Base-by-base conservation (phyloP, 2,888 invertebrate genomes). In the Vesta saturnalis region DNA sequence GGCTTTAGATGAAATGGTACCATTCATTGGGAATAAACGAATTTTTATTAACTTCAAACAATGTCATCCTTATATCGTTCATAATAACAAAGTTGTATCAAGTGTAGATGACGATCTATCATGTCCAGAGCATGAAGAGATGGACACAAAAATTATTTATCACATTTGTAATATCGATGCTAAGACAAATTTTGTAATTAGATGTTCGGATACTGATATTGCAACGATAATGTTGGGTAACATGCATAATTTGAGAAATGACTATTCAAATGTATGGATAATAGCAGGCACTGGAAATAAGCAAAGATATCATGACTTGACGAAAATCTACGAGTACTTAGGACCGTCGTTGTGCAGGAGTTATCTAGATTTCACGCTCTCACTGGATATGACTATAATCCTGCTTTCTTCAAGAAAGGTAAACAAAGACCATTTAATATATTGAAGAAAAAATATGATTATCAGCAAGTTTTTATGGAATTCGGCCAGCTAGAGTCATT, bases 151-250 rank as follows among this genome's bases (percentile, higher is more conserved):
- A n/a, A n/a, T n/a, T n/a, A n/a, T n/a, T n/a, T n/a, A n/a, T n/a
- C n/a, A n/a, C n/a, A n/a, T n/a, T n/a, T n/a, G n/a, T n/a, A n/a
- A n/a, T n/a, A n/a, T n/a, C n/a, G n/a, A n/a, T n/a, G n/a, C n/a
- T n/a, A n/a, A n/a, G n/a, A 70, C 70, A 18, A 72, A 77, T 71
- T 52, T 77, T 70, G 72, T 67, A 6, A 73, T 76, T 23, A 71
- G 73, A 72, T 60, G 69, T 60, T 71, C 70, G 60, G 73, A 75
- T 67, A 75, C 73, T 35, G 74, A 75, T 71, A 67, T 77, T 58
- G 30, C 68, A n/a, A 62, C 69, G 8, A 77, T 77, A 35, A 74
- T 76, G 74, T 35, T 77, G 12, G 77, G 72, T 14, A 57, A 77
- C 63, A 73, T 76, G 76, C 19, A 57, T 66, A 47, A 73, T 63